Evolutionary conservation across 1,140 invertebrate species (phyloP).

Genomic region (Melipona quadrifasciata): DNA sequence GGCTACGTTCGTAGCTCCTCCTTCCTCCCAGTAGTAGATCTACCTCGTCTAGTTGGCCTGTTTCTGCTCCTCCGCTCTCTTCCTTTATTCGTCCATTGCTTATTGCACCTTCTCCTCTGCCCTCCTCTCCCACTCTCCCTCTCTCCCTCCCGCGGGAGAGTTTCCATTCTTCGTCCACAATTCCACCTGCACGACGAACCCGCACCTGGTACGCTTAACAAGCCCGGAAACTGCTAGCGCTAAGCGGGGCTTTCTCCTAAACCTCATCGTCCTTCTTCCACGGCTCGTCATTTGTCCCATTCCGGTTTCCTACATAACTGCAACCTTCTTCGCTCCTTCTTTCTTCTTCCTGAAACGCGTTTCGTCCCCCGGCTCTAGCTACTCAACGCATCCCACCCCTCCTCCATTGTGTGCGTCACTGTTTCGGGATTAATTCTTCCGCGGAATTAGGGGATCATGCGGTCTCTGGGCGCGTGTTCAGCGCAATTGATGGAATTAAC

Average conservation of each 20-base stretch:
- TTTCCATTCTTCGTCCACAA: conserved; percentile 17
- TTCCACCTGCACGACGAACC: conserved; percentile 8
- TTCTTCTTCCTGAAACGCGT: neutral
- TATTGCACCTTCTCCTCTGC: neutral
- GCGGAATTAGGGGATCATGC: conserved; percentile 25
- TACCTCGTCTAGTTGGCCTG: neutral
- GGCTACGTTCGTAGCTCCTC: neutral
- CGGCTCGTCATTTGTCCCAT: conserved; percentile 28
- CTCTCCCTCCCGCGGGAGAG: neutral
- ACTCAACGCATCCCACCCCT: neutral
- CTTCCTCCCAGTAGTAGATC: neutral
- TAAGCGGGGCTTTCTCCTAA: conserved; percentile 24
- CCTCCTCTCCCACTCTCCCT: too few species aligned
- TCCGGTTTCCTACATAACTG: neutral
- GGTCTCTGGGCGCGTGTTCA: neutral
- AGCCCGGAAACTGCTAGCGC: conserved; percentile 31
- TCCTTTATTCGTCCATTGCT: neutral
- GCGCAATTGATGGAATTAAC: conserved; percentile 36
- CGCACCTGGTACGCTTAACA: conserved; percentile 40
- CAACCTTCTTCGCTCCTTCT: too few species aligned
- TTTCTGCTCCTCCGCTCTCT: neutral
- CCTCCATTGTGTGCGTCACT: neutral
- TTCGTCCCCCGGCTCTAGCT: neutral
- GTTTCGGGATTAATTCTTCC: conserved; percentile 33
- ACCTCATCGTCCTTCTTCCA: conserved; percentile 13